Percentiles rank a stretch among this genome's conserved stretches.
Evolutionary conservation across 2,888 invertebrate species (phyloP).

Genomic region (Ichneumoninae sp.): DNA sequence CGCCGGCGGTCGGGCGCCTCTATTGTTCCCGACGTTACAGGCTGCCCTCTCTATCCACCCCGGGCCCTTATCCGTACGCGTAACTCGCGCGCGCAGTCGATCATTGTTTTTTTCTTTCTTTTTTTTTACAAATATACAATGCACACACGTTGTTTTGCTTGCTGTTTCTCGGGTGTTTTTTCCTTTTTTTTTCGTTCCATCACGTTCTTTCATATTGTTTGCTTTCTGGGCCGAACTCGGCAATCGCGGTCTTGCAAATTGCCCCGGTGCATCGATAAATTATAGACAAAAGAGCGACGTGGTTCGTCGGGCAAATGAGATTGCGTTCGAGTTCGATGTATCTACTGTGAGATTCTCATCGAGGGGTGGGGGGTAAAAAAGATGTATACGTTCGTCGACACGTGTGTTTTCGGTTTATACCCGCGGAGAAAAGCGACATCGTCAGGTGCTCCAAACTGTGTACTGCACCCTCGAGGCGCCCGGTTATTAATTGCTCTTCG

Average conservation of each 20-base stretch:
- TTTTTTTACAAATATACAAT: slow-evolving; percentile 8
- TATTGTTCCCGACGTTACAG: slow-evolving; percentile 64
- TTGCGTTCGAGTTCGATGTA: slow-evolving; percentile 18
- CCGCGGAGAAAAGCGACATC: neutral
- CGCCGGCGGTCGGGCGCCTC: slow-evolving; percentile 70
- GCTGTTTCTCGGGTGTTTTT: slow-evolving; percentile 12
- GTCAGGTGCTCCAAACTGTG: neutral
- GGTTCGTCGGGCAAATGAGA: slow-evolving; percentile 24
- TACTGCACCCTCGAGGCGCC: neutral
- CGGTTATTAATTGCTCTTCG: neutral
- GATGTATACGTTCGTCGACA: neutral
- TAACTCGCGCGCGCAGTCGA: slow-evolving; percentile 6
- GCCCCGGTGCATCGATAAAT: slow-evolving; percentile 38
- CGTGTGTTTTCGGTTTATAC: neutral
- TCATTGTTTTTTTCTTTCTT: slow-evolving; percentile 51
- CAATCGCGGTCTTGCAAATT: slow-evolving; percentile 37
- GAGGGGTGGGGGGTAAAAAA: too few species aligned
- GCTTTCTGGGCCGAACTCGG: neutral
- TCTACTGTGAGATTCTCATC: neutral
- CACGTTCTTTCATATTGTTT: slow-evolving; percentile 23
- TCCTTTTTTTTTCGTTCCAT: slow-evolving; percentile 6
- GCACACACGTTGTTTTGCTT: slow-evolving; percentile 36
- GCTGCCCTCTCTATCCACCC: slow-evolving; percentile 31
- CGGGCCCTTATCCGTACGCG: slow-evolving; percentile 27
- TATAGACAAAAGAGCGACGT: slow-evolving; percentile 7